Percentiles rank a stretch among this genome's conserved stretches.
phyloP scores from a whole-genome alignment of 2,113 vertebrate genomes.

The Calidris pugnax region DNA sequence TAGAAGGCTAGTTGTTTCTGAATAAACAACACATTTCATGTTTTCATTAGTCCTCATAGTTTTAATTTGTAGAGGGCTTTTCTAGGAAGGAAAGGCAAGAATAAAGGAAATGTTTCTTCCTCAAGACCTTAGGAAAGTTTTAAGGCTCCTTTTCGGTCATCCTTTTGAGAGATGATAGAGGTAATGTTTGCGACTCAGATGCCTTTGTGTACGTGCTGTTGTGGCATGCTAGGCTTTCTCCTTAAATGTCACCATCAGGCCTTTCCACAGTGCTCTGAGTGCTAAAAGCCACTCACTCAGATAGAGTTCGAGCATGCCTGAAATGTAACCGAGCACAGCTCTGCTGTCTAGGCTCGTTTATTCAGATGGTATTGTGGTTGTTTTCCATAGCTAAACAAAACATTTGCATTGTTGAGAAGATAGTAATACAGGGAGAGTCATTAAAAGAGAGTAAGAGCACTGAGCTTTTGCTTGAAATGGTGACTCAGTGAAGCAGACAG shows the following conservation, averaged over 20 bases:
- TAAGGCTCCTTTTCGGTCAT: background rate
- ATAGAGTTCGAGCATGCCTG: background rate
- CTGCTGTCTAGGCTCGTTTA: background rate
- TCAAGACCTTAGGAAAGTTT: background rate
- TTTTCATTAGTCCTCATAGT: background rate
- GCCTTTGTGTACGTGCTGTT: rapidly evolving
- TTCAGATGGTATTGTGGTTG: background rate
- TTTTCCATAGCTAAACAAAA: background rate
- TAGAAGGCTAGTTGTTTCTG: background rate
- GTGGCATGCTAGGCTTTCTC: background rate
- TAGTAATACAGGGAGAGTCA: background rate
- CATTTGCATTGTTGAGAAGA: background rate
- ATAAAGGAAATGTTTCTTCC: background rate
- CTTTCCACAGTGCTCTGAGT: background rate
- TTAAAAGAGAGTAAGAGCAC: background rate
- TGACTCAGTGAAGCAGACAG: slow-evolving; percentile 7
- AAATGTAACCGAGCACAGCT: background rate
- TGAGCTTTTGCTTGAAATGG: background rate
- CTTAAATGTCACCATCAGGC: background rate
- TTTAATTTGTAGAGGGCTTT: background rate
- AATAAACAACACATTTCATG: background rate
- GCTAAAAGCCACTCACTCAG: background rate
- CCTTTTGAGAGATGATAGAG: background rate
- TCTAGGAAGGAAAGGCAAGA: background rate
- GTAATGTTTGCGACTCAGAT: background rate